Conservation (phyloP, 2,797 vertebrate species). For the Microchirus variegatus region DNA sequence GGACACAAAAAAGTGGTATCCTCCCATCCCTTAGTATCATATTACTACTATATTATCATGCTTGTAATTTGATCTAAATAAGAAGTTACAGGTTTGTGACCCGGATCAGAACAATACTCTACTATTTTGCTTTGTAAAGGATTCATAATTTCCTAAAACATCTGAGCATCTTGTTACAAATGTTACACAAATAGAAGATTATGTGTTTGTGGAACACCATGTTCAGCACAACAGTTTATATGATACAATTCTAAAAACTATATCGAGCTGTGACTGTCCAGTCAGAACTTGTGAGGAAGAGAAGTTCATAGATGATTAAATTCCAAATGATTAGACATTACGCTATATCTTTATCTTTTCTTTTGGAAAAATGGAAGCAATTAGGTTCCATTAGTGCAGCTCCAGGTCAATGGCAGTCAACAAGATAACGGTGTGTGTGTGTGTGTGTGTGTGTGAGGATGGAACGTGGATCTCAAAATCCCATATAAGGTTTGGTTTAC, state of each 20-base stretch:
- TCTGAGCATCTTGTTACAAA: too few relatives aligned
- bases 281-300: neutral
- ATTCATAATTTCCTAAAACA: too few relatives aligned
- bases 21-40: too few relatives aligned
- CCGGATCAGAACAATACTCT: too few relatives aligned
- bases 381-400: slow-evolving; percentile 1
- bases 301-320: too few relatives aligned
- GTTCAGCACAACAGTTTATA: neutral
- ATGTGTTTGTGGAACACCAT: neutral
- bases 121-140: too few relatives aligned
- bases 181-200: neutral
- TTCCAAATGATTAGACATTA: too few relatives aligned
- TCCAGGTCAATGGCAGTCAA: slow-evolving; percentile 16
- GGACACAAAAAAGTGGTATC: too few relatives aligned
- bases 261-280: neutral
- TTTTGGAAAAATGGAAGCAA: neutral
- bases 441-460: slow-evolving; percentile 9
- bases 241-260: neutral
- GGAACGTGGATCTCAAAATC: slow-evolving; percentile 9
- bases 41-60: too few relatives aligned
- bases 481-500: slow-evolving; percentile 53
- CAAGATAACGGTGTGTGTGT: slow-evolving; percentile 18
- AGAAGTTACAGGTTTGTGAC: too few relatives aligned
- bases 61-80: too few relatives aligned
- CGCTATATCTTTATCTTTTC: neutral